Conservation (phyloP, 2,797 vertebrate genomes). For the Leptatherina wallacei region DNA sequence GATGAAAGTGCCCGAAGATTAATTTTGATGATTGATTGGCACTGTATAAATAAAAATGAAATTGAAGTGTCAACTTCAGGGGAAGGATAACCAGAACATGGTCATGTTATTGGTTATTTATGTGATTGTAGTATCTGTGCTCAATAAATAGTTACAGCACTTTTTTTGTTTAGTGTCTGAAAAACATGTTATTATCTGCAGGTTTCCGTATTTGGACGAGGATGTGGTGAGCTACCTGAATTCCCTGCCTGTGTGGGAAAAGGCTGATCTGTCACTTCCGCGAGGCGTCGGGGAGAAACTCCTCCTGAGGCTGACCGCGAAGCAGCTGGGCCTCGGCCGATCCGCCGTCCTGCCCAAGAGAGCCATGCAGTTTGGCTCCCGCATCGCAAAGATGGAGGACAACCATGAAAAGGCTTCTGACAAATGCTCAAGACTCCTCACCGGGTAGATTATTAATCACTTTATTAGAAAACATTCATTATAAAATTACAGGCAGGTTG, state of each 20-base stretch:
- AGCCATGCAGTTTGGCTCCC: conserved; percentile 96
- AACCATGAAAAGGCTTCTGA: conserved; percentile 89
- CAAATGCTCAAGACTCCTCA: conserved; percentile 87
- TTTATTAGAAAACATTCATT: conserved; percentile 31
- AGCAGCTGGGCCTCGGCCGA: conserved; percentile 84
- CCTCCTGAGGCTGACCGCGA: conserved; percentile 87
- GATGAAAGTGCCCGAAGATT: no score
- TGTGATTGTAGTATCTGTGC: neutral
- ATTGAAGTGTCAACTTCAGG: no score
- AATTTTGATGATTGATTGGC: no score
- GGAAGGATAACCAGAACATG: no score
- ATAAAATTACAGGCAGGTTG: neutral
- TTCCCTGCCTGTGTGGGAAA: conserved; percentile 88
- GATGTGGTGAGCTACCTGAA: conserved; percentile 92
- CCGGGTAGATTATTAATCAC: conserved; percentile 37
- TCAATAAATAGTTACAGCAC: no score
- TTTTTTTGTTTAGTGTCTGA: neutral
- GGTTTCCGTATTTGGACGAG: conserved; percentile 96
- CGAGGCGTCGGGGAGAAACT: conserved; percentile 94
- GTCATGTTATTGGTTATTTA: no score
- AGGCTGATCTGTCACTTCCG: conserved; percentile 89
- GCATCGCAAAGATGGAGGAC: conserved; percentile 95
- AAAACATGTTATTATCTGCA: conserved; percentile 52
- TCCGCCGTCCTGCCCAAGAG: conserved; percentile 90
- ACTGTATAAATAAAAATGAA: no score